Evolutionary conservation across 35 echinoderm and acorn worm species (phyloP).

Genomic region (Acanthaster planci): DNA sequence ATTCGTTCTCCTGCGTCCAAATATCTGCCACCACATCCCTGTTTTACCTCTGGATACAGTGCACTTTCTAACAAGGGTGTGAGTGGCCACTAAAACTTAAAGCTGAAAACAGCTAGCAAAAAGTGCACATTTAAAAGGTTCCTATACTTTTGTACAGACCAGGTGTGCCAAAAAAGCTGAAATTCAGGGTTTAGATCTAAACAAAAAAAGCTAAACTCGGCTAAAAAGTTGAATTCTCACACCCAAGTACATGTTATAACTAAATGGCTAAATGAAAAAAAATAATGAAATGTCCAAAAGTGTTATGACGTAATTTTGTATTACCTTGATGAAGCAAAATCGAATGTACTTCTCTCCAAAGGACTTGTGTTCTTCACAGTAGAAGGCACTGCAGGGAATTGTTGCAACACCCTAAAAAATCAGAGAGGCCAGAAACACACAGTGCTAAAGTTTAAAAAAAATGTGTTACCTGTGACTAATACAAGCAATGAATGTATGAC

Average conservation of each 20-base stretch:
- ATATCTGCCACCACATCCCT: too few species aligned
- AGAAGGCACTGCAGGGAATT: conserved; percentile 96
- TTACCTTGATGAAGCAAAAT: conserved; percentile 98
- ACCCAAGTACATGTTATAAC: neutral
- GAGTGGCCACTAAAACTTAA: too few species aligned
- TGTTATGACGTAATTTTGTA: neutral
- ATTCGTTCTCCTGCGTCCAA: too few species aligned
- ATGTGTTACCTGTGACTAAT: too few species aligned
- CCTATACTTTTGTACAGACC: too few species aligned
- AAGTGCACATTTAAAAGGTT: neutral
- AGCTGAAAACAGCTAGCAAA: neutral
- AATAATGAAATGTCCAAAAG: neutral
- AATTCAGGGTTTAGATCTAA: too few species aligned
- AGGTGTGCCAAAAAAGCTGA: too few species aligned
- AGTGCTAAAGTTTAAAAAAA: too few species aligned
- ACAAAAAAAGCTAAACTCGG: neutral
- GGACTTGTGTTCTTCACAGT: conserved; percentile 69
- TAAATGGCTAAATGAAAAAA: neutral
- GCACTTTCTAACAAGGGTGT: neutral
- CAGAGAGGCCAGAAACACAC: neutral
- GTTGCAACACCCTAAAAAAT: conserved; percentile 77
- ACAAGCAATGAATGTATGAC: too few species aligned
- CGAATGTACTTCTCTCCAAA: conserved; percentile 93
- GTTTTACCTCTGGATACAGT: too few species aligned
- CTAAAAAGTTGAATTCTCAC: neutral